Evolutionary conservation across 23 tunicate genomes (phyloP).

Genomic region (Styela plicata): DNA sequence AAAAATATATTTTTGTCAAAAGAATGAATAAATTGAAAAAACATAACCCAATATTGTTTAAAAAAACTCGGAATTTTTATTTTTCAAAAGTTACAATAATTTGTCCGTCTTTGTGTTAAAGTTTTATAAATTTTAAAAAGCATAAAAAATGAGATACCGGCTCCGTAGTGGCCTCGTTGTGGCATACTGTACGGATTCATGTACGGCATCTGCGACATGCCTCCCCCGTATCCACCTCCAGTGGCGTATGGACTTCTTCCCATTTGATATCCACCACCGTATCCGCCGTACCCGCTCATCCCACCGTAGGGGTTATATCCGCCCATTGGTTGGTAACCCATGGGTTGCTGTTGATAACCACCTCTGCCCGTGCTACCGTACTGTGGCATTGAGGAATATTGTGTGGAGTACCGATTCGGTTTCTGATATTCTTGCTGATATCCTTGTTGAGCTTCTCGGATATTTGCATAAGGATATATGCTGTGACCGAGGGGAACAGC

Average conservation of each 20-base stretch:
- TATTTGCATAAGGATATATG: conserved; percentile 18
- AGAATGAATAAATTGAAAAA: no score
- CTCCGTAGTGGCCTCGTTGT: not conserved
- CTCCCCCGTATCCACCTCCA: not conserved
- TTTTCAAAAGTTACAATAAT: no score
- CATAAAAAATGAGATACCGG: not conserved
- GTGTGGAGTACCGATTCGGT: not conserved
- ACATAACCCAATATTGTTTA: no score
- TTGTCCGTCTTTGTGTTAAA: no score
- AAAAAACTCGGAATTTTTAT: no score
- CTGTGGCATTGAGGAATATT: not conserved
- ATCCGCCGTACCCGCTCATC: not conserved
- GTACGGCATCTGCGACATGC: not conserved
- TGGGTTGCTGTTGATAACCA: not conserved
- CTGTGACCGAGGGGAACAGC: conserved; percentile 20
- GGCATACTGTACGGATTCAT: not conserved
- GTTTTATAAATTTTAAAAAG: no score
- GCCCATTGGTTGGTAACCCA: not conserved
- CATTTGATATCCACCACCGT: not conserved
- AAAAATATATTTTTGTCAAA: no score
- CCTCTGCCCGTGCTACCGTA: not conserved
- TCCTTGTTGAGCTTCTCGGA: not conserved
- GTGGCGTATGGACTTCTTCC: conserved; percentile 11
- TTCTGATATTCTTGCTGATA: not conserved
- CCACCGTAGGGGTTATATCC: not conserved